Evolutionary conservation across 2,888 invertebrate species (phyloP), one percentile per base, ranked within the genome.

Genomic region (Priocnemis perturbator): DNA sequence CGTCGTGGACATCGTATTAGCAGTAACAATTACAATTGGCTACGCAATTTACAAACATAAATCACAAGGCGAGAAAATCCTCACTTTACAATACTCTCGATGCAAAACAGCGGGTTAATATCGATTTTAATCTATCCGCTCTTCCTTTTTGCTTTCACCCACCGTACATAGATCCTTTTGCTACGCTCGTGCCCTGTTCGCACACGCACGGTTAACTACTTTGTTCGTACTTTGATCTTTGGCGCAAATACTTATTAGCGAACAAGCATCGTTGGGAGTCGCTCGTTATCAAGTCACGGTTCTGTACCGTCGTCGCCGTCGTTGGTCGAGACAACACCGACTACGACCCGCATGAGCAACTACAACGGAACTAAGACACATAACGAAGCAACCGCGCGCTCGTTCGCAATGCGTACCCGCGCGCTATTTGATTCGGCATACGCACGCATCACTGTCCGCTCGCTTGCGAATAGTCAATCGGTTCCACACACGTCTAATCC

Each of bases 31-130:
- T 71, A 66, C 67, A 72, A 67, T 74, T 66, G 72, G 70, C 79
- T 77, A 79, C 37, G 37, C 68, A 69, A 79, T 81, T 76, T 78
- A 74, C 76, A 78, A 78, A 78, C 81, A 78, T 75, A 70, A 64
- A 80, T 79, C 75, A 79, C 79, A 73, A 73, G 73, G 68, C 78
- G 80, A 78, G 77, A 75, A 74, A 71, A 50, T 70, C 69, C 70
- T 72, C 71, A 64, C 67, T 78, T 79, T 67, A 80, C 78, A 81
- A 74, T 79, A 70, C 71, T 64, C 73, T 71, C 60, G 70, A 73
- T 75, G 79, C 76, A 75, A 75, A 72, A 73, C 71, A 74, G 69
- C 74, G 19, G n/a, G 76, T 62, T 60, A 73, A 77, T 74, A 69
- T 77, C 61, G 61, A 57, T 21, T 55, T 55, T 30, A 30, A 11